Conservation (phyloP, 1,140 invertebrate species). For the Wiebesia pumilae region DNA sequence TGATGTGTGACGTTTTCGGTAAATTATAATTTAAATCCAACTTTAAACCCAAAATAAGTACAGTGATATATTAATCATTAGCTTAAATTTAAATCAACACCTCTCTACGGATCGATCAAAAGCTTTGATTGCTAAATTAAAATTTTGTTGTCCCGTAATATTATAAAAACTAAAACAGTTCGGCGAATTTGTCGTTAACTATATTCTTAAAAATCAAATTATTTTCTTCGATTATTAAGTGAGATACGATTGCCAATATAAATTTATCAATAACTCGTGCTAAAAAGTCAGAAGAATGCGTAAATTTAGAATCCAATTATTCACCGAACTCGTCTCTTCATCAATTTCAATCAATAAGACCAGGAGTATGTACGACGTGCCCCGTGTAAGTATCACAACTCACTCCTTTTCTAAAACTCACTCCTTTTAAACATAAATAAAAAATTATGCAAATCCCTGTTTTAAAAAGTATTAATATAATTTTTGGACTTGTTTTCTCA, state of each 20-base stretch:
- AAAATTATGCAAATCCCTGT: neutral
- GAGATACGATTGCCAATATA: constrained; percentile 31
- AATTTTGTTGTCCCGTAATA: neutral
- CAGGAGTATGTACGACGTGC: neutral
- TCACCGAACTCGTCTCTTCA: neutral
- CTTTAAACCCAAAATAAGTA: neutral
- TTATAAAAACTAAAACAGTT: neutral
- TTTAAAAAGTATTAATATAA: neutral
- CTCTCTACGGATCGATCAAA: neutral
- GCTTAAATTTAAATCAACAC: neutral
- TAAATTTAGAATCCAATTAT: neutral
- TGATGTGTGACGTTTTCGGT: neutral
- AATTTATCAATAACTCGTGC: constrained; percentile 14
- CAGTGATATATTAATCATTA: neutral
- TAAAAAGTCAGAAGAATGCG: neutral
- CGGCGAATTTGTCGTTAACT: neutral
- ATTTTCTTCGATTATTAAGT: constrained; percentile 15
- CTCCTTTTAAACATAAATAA: neutral
- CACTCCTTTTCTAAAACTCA: neutral
- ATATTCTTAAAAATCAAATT: constrained; percentile 29
- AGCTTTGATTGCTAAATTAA: neutral
- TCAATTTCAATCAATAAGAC: neutral
- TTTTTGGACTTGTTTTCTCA: neutral
- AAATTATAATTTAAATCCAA: neutral
- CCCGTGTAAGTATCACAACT: neutral